A percentile compares a stretch with the other conserved stretches of the same genome.
Conservation (phyloP, 2,888 invertebrate genomes). For the Rugalucina vietnamica region DNA sequence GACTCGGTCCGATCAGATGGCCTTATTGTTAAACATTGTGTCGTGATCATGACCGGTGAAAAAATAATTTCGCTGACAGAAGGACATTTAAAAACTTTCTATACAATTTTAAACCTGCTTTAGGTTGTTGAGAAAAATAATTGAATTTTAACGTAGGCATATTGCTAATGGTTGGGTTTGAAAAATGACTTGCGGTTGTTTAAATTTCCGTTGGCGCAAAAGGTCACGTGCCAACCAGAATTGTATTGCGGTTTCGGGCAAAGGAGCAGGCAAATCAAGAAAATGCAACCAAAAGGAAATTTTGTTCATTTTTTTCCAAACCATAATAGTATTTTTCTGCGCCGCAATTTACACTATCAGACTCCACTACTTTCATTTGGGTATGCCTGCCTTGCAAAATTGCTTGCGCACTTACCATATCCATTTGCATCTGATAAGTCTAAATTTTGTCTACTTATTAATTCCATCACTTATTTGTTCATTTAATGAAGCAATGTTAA, state of each 20-base stretch:
- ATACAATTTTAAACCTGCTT: not conserved
- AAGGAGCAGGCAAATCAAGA: not conserved
- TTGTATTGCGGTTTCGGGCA: not conserved
- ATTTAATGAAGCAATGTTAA: too few relatives aligned
- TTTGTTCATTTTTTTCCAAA: too few relatives aligned
- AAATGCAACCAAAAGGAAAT: too few relatives aligned
- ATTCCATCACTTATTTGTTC: too few relatives aligned
- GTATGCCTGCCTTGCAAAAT: too few relatives aligned
- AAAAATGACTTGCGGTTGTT: not conserved
- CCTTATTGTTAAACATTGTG: constrained; percentile 33
- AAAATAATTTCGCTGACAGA: not conserved
- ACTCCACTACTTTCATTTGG: too few relatives aligned
- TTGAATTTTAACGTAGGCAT: not conserved
- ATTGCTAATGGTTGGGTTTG: not conserved
- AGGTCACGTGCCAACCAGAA: not conserved
- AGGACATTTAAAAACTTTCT: not conserved
- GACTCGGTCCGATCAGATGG: constrained; percentile 2
- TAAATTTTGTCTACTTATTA: too few relatives aligned
- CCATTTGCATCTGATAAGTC: too few relatives aligned
- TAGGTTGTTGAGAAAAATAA: not conserved
- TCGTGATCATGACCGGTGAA: not conserved
- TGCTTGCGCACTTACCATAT: too few relatives aligned
- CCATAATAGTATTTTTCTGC: too few relatives aligned
- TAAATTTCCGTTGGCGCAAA: not conserved
- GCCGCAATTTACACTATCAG: too few relatives aligned